Evolutionary conservation across 37 sponge, comb jelly and placozoan genomes (phyloP).

Genomic region (Ianthella basta): DNA sequence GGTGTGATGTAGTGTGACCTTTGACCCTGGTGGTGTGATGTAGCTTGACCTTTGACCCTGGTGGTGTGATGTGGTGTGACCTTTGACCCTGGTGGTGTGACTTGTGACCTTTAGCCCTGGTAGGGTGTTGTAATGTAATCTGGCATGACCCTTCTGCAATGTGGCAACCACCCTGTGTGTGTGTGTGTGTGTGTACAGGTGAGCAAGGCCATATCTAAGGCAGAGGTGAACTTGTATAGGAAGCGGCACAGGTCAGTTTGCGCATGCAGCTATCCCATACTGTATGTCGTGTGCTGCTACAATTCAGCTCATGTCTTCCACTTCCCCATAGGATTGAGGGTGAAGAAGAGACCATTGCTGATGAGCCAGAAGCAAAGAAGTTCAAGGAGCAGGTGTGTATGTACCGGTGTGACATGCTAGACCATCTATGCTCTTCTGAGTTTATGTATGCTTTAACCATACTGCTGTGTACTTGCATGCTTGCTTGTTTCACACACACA

Average conservation of each 20-base stretch:
- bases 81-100: too few relatives aligned
- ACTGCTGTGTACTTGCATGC: too few relatives aligned
- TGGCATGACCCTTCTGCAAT: neutral
- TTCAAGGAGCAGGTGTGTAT: neutral
- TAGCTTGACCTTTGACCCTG: too few relatives aligned
- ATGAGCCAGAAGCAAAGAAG: constrained; percentile 1
- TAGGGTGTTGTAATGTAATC: neutral
- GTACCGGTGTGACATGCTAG: neutral
- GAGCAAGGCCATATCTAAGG: neutral
- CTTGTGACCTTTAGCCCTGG: neutral
- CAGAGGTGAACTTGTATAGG: neutral
- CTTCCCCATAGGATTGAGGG: neutral
- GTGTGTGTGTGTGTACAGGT: neutral
- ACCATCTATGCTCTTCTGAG: too few relatives aligned
- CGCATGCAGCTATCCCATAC: neutral
- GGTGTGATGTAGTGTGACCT: too few relatives aligned
- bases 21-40: too few relatives aligned
- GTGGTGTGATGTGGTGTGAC: too few relatives aligned
- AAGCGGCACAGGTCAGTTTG: neutral
- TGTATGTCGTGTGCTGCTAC: neutral
- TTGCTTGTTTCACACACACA: too few relatives aligned
- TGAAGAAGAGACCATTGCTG: neutral
- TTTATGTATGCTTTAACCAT: too few relatives aligned
- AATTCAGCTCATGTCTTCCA: neutral
- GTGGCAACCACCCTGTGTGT: too few relatives aligned